Evolutionary conservation across 2,113 vertebrate species (phyloP).

Genomic region (Callipepla squamata): DNA sequence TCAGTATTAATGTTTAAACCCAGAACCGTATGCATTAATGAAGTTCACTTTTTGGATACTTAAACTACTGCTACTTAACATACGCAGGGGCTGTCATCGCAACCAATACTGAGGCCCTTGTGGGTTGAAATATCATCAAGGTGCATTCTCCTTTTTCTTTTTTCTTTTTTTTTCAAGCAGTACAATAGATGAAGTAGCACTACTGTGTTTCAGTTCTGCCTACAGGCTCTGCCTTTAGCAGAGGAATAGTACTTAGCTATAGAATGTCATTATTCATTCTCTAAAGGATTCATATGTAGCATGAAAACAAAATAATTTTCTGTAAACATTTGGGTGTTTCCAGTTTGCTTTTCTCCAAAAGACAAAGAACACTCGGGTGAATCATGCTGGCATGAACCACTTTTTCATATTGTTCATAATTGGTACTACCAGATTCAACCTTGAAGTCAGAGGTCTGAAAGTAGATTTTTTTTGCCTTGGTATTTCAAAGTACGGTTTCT

Average conservation of each 20-base stretch:
- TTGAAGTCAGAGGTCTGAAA: not conserved
- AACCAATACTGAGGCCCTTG: not conserved
- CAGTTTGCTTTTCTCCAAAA: not conserved
- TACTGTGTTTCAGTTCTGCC: not conserved
- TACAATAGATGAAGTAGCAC: not conserved
- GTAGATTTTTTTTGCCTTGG: not conserved
- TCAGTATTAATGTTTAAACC: not conserved
- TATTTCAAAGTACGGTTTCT: not conserved
- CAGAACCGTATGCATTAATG: not conserved
- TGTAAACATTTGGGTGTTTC: not conserved
- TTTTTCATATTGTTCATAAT: not conserved
- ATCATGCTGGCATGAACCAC: not conserved
- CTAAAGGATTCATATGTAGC: not conserved
- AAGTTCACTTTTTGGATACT: not conserved
- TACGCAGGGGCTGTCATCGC: not conserved
- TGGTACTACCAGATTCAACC: not conserved
- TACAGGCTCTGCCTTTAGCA: not conserved
- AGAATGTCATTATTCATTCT: not conserved
- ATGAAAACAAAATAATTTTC: slow-evolving; percentile 1
- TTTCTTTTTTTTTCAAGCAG: not conserved
- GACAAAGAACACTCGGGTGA: not conserved
- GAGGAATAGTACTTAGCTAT: not conserved
- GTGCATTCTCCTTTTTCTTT: not conserved
- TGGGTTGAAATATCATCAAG: not conserved
- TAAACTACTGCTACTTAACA: not conserved